Evolutionary conservation across 1,140 invertebrate species (phyloP).

Genomic region (Drosophila ohnishii): DNA sequence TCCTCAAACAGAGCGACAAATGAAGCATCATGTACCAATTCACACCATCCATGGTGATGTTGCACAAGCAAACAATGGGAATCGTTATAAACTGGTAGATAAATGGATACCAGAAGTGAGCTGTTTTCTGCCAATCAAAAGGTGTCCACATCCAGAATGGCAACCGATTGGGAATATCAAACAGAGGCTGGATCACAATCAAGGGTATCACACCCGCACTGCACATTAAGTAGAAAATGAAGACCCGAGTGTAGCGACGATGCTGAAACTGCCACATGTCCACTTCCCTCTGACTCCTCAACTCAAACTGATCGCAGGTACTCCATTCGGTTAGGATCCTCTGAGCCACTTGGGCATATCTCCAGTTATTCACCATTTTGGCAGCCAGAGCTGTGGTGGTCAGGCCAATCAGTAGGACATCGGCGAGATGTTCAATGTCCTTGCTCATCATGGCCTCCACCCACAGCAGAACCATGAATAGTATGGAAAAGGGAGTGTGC

Average conservation of each 20-base stretch:
- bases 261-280: slow-evolving; percentile 47
- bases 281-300: slow-evolving; percentile 28
- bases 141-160: slow-evolving; percentile 62
- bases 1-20: slow-evolving; percentile 48
- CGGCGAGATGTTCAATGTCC: slow-evolving; percentile 48
- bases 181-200: slow-evolving; percentile 32
- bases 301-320: slow-evolving; percentile 2
- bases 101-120: slow-evolving; percentile 51
- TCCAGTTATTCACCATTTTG: slow-evolving; percentile 60
- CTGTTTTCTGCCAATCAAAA: slow-evolving; percentile 51
- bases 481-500: slow-evolving; percentile 35
- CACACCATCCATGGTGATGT: slow-evolving; percentile 46
- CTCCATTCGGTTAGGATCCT: slow-evolving; percentile 45
- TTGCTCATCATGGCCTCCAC: slow-evolving; percentile 46
- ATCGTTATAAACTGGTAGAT: slow-evolving; percentile 39
- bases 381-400: slow-evolving; percentile 47
- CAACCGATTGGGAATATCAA: slow-evolving; percentile 35
- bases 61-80: slow-evolving; percentile 37
- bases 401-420: slow-evolving; percentile 57
- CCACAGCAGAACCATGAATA: slow-evolving; percentile 51
- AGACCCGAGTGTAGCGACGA: slow-evolving; percentile 22
- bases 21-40: slow-evolving; percentile 68
- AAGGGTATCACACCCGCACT: slow-evolving; percentile 40
- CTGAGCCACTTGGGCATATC: slow-evolving; percentile 21
- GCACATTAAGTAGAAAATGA: slow-evolving; percentile 21